Evolutionary conservation across 2,113 vertebrate species (phyloP).

Genomic region (Zosterops borbonicus): DNA sequence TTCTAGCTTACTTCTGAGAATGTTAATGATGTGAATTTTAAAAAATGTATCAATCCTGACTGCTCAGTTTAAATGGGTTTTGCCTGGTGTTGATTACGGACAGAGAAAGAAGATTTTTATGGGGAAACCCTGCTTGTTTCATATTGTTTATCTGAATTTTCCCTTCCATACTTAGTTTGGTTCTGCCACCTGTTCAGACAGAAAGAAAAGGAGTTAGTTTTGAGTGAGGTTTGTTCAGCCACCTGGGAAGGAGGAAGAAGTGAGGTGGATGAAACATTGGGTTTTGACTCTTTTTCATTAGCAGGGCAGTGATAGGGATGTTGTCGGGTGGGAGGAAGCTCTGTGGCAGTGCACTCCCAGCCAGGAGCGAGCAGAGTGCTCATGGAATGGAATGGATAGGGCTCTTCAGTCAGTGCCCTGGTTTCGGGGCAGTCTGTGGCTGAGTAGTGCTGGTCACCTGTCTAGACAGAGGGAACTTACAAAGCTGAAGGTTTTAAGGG

Average conservation of each 20-base stretch:
- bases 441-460: not conserved
- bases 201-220: not conserved
- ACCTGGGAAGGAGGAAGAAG: not conserved
- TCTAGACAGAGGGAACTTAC: not conserved
- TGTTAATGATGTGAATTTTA: slow-evolving; percentile 61
- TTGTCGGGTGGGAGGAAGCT: not conserved
- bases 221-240: not conserved
- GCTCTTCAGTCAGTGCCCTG: not conserved
- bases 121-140: not conserved
- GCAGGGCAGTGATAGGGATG: not conserved
- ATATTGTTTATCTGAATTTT: not conserved
- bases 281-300: not conserved
- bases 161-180: not conserved
- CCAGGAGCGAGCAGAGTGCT: not conserved
- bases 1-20: slow-evolving; percentile 61
- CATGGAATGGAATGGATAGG: rapidly evolving
- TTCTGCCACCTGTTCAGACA: not conserved
- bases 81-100: slow-evolving; percentile 43
- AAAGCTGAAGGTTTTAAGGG: not conserved
- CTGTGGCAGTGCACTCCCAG: not conserved
- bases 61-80: slow-evolving; percentile 59
- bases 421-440: not conserved
- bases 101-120: not conserved
- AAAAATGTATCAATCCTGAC: slow-evolving; percentile 52
- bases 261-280: not conserved